phyloP scores from a whole-genome alignment of 2,888 invertebrate species.

The Psococerastis gibbosa region DNA sequence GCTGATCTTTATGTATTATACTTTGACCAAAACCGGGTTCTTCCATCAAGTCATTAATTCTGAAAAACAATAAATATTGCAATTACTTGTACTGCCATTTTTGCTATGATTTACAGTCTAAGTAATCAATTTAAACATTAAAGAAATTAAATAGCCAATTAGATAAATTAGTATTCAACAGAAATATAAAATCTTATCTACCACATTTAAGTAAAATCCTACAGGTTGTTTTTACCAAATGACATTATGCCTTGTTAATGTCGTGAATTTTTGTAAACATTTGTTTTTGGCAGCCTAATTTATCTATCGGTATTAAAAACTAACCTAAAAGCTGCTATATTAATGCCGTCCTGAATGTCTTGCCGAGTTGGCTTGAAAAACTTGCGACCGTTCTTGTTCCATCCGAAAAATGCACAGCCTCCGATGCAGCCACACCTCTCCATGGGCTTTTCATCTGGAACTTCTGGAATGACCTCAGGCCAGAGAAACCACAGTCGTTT shows the following conservation, averaged over 20 bases:
- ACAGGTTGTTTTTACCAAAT: too few species aligned
- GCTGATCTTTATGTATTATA: conserved; percentile 63
- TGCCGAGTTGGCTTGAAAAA: conserved; percentile 73
- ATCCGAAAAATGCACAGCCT: conserved; percentile 87
- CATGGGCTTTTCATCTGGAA: conserved; percentile 33
- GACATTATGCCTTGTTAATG: too few species aligned
- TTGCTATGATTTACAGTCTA: too few species aligned
- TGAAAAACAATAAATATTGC: conserved; percentile 25
- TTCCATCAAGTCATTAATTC: conserved; percentile 52
- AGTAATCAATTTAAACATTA: too few species aligned
- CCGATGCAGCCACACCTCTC: conserved; percentile 87
- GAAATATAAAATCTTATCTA: too few species aligned
- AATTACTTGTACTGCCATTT: too few species aligned
- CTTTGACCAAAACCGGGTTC: conserved; percentile 91
- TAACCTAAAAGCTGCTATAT: conserved; percentile 57
- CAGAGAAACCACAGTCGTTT: conserved; percentile 90
- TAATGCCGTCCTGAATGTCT: conserved; percentile 63
- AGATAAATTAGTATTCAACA: too few species aligned
- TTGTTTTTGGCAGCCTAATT: too few species aligned
- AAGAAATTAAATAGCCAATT: too few species aligned
- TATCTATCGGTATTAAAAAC: conserved; percentile 19
- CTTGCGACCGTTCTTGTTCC: conserved; percentile 68
- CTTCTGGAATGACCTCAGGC: conserved; percentile 37
- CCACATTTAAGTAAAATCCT: too few species aligned
- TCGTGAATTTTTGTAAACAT: too few species aligned